A percentile compares a stretch with the other conserved stretches of the same genome.
Evolutionary conservation across 2,888 invertebrate species (phyloP).

Genomic region (Drosophila anceps): DNA sequence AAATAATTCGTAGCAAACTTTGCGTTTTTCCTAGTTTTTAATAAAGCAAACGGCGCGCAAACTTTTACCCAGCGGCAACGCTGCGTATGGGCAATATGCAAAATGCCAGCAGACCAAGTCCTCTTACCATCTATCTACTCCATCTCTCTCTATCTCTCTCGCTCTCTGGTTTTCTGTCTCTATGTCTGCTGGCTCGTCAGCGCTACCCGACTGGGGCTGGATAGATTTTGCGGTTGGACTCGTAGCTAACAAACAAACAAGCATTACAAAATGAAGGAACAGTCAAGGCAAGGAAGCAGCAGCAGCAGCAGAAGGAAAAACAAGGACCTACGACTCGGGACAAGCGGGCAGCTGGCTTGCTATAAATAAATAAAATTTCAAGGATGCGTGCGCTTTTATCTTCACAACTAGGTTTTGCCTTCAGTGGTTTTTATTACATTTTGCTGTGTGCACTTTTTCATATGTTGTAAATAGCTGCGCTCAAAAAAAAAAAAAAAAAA

Average conservation of each 20-base stretch:
- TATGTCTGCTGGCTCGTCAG: slow-evolving; percentile 16
- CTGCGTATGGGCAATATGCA: slow-evolving; percentile 81
- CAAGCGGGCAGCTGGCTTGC: slow-evolving; percentile 46
- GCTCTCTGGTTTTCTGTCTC: neutral
- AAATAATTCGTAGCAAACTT: slow-evolving; percentile 75
- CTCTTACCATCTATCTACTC: slow-evolving; percentile 1
- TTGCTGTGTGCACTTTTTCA: slow-evolving; percentile 68
- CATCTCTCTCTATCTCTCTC: neutral
- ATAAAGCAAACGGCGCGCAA: slow-evolving; percentile 77
- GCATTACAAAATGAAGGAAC: slow-evolving; percentile 58
- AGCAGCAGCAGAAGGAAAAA: slow-evolving; percentile 12
- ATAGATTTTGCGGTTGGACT: slow-evolving; percentile 77
- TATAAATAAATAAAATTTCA: slow-evolving; percentile 81
- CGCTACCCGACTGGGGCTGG: slow-evolving; percentile 24
- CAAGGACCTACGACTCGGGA: slow-evolving; percentile 21
- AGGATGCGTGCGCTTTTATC: slow-evolving; percentile 81
- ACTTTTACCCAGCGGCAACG: slow-evolving; percentile 72
- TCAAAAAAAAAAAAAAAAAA: slow-evolving; percentile 16
- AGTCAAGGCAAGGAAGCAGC: slow-evolving; percentile 40
- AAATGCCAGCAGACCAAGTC: slow-evolving; percentile 63
- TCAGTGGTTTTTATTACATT: slow-evolving; percentile 60
- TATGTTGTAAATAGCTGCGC: slow-evolving; percentile 75
- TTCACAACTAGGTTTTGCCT: slow-evolving; percentile 70
- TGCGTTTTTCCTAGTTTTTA: slow-evolving; percentile 73
- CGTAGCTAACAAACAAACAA: slow-evolving; percentile 73